phyloP scores from a whole-genome alignment of 1,140 invertebrate genomes.

The Drosophila albomicans region DNA sequence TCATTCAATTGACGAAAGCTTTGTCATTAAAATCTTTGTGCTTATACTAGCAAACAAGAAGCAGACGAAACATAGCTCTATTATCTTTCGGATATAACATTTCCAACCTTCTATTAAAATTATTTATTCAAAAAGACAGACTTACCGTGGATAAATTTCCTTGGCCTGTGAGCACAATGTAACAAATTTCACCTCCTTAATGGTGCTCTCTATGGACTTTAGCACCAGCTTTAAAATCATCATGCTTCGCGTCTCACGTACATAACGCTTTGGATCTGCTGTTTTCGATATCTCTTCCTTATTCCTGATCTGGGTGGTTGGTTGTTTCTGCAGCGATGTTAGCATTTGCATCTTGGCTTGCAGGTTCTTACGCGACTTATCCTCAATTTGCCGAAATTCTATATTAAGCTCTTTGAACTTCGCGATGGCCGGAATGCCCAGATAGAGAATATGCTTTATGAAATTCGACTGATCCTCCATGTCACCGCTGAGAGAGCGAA shows the following conservation, averaged over 20 bases:
- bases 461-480: constrained; percentile 81
- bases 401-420: constrained; percentile 72
- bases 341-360: constrained; percentile 69
- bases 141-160: constrained; percentile 77
- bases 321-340: constrained; percentile 33
- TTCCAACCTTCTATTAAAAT: too few species aligned
- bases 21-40: too few species aligned
- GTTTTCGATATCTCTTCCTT: constrained; percentile 36
- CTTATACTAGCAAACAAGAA: too few species aligned
- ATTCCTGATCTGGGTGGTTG: neutral
- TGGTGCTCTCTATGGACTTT: constrained; percentile 70
- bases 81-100: too few species aligned
- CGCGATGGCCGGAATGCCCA: constrained; percentile 77
- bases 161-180: constrained; percentile 73
- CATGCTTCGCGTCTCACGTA: constrained; percentile 78
- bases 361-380: constrained; percentile 67
- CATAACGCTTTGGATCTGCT: constrained; percentile 67
- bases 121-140: neutral
- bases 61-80: too few species aligned
- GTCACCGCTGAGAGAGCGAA: constrained; percentile 69
- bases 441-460: constrained; percentile 76
- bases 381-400: constrained; percentile 61
- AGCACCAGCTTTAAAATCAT: constrained; percentile 67
- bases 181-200: constrained; percentile 75
- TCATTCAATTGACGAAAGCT: too few species aligned